Evolutionary conservation across 2,888 invertebrate species (phyloP).

Genomic region (Abscondita cerata): DNA sequence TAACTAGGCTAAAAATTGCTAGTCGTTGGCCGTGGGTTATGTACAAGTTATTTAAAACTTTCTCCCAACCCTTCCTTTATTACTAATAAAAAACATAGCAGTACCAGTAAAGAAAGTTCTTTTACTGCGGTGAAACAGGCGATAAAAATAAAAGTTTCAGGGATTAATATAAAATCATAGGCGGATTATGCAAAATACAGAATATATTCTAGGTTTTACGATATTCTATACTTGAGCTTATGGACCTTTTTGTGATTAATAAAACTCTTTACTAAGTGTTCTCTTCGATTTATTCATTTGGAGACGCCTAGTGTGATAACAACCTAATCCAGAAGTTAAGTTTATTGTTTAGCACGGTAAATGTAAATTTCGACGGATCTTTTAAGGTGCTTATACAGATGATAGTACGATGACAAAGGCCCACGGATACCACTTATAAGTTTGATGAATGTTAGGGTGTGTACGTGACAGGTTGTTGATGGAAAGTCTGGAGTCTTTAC

Average conservation of each 20-base stretch:
- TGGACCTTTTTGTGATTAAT: slow-evolving; percentile 27
- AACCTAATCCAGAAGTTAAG: too few species aligned
- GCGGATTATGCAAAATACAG: slow-evolving; percentile 38
- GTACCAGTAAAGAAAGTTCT: slow-evolving; percentile 31
- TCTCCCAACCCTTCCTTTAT: slow-evolving; percentile 38
- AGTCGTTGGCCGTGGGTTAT: slow-evolving; percentile 27
- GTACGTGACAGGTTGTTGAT: slow-evolving; percentile 6
- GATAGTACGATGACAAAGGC: not conserved
- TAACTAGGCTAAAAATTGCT: slow-evolving; percentile 34
- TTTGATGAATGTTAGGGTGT: slow-evolving; percentile 9
- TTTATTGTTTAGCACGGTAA: too few species aligned
- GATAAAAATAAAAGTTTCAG: slow-evolving; percentile 36
- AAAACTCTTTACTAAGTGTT: slow-evolving; percentile 14
- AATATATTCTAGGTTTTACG: slow-evolving; percentile 31
- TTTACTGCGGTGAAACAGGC: slow-evolving; percentile 33
- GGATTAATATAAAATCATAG: slow-evolving; percentile 38
- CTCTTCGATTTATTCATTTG: too few species aligned
- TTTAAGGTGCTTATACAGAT: too few species aligned
- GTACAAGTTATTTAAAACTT: slow-evolving; percentile 32
- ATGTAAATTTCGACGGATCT: too few species aligned
- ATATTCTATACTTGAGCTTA: slow-evolving; percentile 23
- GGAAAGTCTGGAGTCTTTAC: not conserved
- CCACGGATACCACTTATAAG: slow-evolving; percentile 2
- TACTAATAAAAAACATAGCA: slow-evolving; percentile 36
- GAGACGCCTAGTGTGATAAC: too few species aligned